Evolutionary conservation across 2,113 vertebrate genomes (phyloP).

Genomic region (Paedocypris sp.): DNA sequence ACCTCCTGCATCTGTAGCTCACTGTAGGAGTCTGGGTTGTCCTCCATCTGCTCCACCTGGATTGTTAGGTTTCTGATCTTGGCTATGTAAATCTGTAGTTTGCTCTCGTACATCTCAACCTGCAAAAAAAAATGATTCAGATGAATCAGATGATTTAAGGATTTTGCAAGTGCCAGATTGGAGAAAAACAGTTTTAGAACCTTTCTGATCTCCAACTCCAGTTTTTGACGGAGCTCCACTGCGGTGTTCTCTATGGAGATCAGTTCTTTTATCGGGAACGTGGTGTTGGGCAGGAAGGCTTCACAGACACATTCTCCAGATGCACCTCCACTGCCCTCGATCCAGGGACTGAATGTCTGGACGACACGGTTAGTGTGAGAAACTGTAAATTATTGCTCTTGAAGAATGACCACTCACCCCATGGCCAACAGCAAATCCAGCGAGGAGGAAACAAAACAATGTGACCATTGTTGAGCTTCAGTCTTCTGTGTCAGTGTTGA

Average conservation of each 20-base stretch:
- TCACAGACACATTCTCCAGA: constrained; percentile 47
- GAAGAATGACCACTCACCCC: too few species aligned
- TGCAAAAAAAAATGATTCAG: constrained; percentile 31
- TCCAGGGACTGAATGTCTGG: constrained; percentile 32
- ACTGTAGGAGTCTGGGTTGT: constrained; percentile 41
- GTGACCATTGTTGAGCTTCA: constrained; percentile 44
- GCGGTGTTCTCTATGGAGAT: constrained; percentile 37
- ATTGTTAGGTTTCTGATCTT: constrained; percentile 63
- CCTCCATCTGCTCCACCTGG: constrained; percentile 63
- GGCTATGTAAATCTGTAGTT: constrained; percentile 59
- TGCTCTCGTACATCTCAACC: constrained; percentile 63
- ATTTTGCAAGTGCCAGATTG: too few species aligned
- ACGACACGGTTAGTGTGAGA: background rate
- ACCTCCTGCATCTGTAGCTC: constrained; percentile 42
- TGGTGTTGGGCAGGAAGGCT: constrained; percentile 47
- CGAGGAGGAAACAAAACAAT: constrained; percentile 40
- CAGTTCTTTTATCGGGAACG: constrained; percentile 45
- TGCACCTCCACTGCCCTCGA: constrained; percentile 29
- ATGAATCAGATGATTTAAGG: too few species aligned
- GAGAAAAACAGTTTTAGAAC: too few species aligned
- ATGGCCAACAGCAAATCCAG: constrained; percentile 35
- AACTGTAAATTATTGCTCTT: too few species aligned
- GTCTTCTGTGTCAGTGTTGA: constrained; percentile 7
- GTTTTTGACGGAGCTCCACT: constrained; percentile 37
- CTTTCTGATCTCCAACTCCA: constrained; percentile 54